Conservation (phyloP, 2,888 invertebrate genomes). For the Steromphala cineraria region DNA sequence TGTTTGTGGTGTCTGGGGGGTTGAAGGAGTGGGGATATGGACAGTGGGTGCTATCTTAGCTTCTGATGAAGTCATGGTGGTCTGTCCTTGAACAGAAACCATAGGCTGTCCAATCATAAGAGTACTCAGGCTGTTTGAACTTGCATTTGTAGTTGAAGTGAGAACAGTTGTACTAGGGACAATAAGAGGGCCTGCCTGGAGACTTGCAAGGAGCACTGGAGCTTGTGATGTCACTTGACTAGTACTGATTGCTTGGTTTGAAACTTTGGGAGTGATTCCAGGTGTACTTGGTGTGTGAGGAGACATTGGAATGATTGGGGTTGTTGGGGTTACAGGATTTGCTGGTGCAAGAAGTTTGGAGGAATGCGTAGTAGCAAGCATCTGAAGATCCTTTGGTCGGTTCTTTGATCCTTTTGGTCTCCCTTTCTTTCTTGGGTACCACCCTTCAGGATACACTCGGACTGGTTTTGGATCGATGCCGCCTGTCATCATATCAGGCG, state of each 20-base stretch:
- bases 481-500: not conserved
- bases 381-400: conserved; percentile 46
- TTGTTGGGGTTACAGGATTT: not conserved
- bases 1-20: conserved; percentile 29
- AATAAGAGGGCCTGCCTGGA: conserved; percentile 7
- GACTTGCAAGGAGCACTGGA: conserved; percentile 13
- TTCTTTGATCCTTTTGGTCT: conserved; percentile 69
- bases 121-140: not conserved
- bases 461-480: not conserved
- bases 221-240: not conserved
- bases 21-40: not conserved
- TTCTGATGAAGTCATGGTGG: not conserved
- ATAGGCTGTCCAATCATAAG: conserved; percentile 46
- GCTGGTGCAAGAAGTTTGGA: conserved; percentile 8
- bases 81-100: conserved; percentile 34
- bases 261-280: conserved; percentile 5
- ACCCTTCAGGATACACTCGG: conserved; percentile 75
- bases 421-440: conserved; percentile 59
- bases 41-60: not conserved
- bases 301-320: conserved; percentile 7
- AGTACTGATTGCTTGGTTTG: conserved; percentile 4
- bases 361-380: conserved; percentile 21
- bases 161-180: not conserved
- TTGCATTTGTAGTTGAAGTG: conserved; percentile 4
- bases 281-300: not conserved